Evolutionary conservation across 1,140 invertebrate genomes (phyloP), one percentile per base, ranked within the genome.

Genomic region (Rhizoglyphus robini): DNA sequence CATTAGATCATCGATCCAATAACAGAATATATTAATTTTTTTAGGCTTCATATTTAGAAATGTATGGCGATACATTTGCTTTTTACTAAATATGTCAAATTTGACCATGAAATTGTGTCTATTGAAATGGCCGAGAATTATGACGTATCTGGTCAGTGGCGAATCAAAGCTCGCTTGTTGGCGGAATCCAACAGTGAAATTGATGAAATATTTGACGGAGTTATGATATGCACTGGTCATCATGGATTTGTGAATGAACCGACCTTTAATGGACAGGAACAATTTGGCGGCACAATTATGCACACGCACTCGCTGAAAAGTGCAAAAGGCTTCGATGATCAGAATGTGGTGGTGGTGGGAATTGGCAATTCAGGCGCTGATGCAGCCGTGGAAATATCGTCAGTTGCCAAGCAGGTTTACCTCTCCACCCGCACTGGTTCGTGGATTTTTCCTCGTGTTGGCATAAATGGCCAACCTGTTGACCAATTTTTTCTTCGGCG

Each of bases 321-420:
- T 41, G 8, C 31, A 23, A 38, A 32, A 2, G 57, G 51, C 3
- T 60, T 63, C 20, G 75, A 77, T 49, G 74, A 74, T 36, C 76
- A 77, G 65, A 69, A 72, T 23, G 76, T 79, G 1, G 68, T 81
- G 25, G 72, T 81, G 15, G 69, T 81, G n/a, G 80, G 80, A 25
- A 76, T 82, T 32, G 81, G 80, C 13, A 82, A 81, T 70, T 81
- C 81, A 4, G 79, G 77, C 15, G 73, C 76, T 8, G 80, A 81
- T 68, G 79, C 79, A 31, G 80, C 79, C 23, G 78, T 80, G 1
- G 80, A 81, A 61, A 65, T 81, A 4, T 32, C 30, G 23, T 20
- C 5, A 4, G 61, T 36, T 4, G 63, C 63, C 1, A 41, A 59
- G 25, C 63, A 59, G n/a, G n/a, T n/a, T n/a, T 79, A 74, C 59